Evolutionary conservation across 1,140 invertebrate genomes (phyloP), one percentile per base, ranked within the genome.

Genomic region (Pinna nobilis): DNA sequence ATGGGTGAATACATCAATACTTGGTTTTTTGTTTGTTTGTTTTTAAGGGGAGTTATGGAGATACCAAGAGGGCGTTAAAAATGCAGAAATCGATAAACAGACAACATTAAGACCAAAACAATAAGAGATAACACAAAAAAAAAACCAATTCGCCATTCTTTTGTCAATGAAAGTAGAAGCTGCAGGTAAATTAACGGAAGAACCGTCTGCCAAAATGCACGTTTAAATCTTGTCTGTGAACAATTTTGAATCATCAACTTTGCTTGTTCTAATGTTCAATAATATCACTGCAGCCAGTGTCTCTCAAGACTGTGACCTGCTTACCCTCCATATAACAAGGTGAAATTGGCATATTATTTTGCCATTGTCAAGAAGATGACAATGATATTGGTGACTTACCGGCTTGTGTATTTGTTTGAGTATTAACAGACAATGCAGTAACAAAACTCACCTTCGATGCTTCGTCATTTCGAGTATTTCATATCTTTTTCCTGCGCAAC

Each of bases 101-200:
- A n/a, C n/a, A n/a, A n/a, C n/a, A n/a, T n/a, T n/a, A n/a, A n/a
- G n/a, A n/a, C n/a, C n/a, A n/a, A n/a, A n/a, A n/a, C n/a, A n/a
- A n/a, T n/a, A n/a, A n/a, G n/a, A n/a, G n/a, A n/a, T n/a, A n/a
- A n/a, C 1, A 79, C 28, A 15, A 63, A 28, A 20, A 69, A 15
- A 57, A 80, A 82, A 20, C 74, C 66, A 32, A 28, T 20, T 66
- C 77, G 74, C 44, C 75, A 74, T 32, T 70, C 33, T 61, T 60
- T 49, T 61, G 30, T 61, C 59, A 3, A 61, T 61, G 35, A 39
- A 61, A 41, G 41, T 39, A 23, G 32, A 20, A 61, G 59, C 35
- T n/a, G 41, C 37, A 39, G 59, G 59, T 39, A 61, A 32, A 20
- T 20, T 61, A 39, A 39, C 23, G 23, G 15, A 20, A n/a, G 33